Evolutionary conservation across 2,888 invertebrate genomes (phyloP).

Genomic region (Proisotoma minuta): DNA sequence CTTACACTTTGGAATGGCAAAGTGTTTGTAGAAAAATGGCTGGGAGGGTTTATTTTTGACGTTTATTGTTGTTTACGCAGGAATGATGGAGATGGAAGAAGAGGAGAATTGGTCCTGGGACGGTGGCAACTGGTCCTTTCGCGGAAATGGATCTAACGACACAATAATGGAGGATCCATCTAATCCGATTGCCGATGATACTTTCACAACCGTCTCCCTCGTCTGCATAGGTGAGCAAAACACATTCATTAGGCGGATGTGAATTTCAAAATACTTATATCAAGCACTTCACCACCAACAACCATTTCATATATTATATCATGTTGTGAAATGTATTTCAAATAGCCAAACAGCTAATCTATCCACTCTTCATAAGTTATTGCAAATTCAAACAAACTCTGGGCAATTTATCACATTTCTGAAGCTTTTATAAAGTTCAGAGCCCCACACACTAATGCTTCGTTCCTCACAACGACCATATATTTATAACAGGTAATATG

Average conservation of each 20-base stretch:
- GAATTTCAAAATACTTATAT: slow-evolving; percentile 8
- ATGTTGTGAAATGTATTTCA: no score
- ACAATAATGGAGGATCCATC: slow-evolving; percentile 17
- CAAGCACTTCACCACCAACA: not conserved
- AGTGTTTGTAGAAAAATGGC: no score
- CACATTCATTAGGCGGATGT: slow-evolving; percentile 1
- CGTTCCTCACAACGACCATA: no score
- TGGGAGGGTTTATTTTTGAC: not conserved
- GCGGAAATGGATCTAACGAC: slow-evolving; percentile 15
- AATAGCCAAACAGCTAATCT: slow-evolving; percentile 15
- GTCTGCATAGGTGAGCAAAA: slow-evolving; percentile 38
- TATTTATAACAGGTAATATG: no score
- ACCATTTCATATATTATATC: no score
- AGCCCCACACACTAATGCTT: no score
- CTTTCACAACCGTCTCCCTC: slow-evolving; percentile 39
- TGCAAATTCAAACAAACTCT: slow-evolving; percentile 2
- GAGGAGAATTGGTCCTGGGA: slow-evolving; percentile 20
- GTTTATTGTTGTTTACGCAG: slow-evolving; percentile 1
- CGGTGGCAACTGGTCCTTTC: slow-evolving; percentile 30
- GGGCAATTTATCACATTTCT: slow-evolving; percentile 3
- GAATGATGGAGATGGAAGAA: slow-evolving; percentile 12
- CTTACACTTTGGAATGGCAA: no score
- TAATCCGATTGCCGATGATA: slow-evolving; percentile 24
- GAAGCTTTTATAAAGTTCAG: slow-evolving; percentile 1
- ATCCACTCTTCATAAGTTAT: slow-evolving; percentile 5